phyloP scores from a whole-genome alignment of 1,140 invertebrate genomes.

The Neodiprion lecontei region DNA sequence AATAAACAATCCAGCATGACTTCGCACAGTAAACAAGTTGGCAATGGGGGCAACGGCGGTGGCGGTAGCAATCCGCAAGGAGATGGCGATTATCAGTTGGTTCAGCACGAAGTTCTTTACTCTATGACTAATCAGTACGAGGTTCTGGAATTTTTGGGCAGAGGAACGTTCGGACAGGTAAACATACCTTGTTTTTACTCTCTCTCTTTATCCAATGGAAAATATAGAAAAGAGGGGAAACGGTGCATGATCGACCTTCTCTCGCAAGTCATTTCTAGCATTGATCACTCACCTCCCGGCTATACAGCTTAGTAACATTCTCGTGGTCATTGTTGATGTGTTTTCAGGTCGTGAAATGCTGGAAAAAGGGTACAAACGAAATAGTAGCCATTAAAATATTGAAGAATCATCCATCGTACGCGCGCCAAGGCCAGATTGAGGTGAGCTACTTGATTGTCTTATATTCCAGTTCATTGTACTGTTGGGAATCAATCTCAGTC shows the following conservation, averaged over 20 bases:
- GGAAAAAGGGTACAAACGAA: slow-evolving; percentile 99
- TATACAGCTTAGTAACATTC: slow-evolving; percentile 6
- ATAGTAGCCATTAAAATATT: slow-evolving; percentile 99
- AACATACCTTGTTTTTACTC: neutral
- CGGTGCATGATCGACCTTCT: neutral
- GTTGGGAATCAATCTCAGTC: no score
- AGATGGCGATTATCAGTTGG: slow-evolving; percentile 97
- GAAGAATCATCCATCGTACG: slow-evolving; percentile 99
- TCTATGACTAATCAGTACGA: slow-evolving; percentile 93
- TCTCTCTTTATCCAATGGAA: no score
- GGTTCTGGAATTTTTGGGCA: slow-evolving; percentile 97
- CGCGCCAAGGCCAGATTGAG: slow-evolving; percentile 99
- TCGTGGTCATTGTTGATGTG: slow-evolving; percentile 23
- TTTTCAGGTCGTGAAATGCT: slow-evolving; percentile 94
- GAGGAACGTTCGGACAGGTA: slow-evolving; percentile 97
- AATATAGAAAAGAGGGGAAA: no score
- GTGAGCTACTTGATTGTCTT: slow-evolving; percentile 60
- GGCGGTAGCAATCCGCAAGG: slow-evolving; percentile 74
- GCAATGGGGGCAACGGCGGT: slow-evolving; percentile 59
- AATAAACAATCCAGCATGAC: slow-evolving; percentile 71
- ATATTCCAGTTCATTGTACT: no score
- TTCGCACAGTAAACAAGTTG: slow-evolving; percentile 75
- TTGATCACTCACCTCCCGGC: neutral
- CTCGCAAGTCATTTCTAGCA: neutral
- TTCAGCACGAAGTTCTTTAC: slow-evolving; percentile 97